Percentiles rank a stretch among this genome's conserved stretches.
Evolutionary conservation across 2,888 invertebrate genomes (phyloP).

Genomic region (Pediacus dermestoides): DNA sequence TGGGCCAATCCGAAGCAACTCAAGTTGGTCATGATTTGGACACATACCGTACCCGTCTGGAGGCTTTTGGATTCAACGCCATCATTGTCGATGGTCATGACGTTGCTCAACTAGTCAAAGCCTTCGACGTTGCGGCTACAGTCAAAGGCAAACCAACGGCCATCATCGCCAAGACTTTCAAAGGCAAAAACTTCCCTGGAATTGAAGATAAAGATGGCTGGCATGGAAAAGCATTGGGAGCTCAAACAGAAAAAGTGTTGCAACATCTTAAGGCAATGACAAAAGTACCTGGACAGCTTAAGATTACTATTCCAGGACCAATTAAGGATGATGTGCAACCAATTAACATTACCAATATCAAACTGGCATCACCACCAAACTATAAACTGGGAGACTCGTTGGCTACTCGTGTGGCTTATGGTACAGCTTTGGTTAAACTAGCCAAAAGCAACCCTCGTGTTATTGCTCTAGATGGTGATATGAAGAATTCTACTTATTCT

Average conservation of each 20-base stretch:
- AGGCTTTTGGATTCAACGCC: slow-evolving; percentile 87
- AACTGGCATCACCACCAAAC: slow-evolving; percentile 71
- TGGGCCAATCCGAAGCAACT: slow-evolving; percentile 96
- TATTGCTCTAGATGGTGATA: slow-evolving; percentile 93
- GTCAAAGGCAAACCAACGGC: slow-evolving; percentile 84
- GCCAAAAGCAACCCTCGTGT: slow-evolving; percentile 70
- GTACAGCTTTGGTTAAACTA: slow-evolving; percentile 87
- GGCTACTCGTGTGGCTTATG: slow-evolving; percentile 91
- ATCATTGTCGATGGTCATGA: slow-evolving; percentile 95
- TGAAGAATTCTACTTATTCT: slow-evolving; percentile 97
- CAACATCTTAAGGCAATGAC: slow-evolving; percentile 64
- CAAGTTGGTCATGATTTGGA: slow-evolving; percentile 87
- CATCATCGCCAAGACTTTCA: slow-evolving; percentile 91
- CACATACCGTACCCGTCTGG: slow-evolving; percentile 74
- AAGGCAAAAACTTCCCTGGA: slow-evolving; percentile 86
- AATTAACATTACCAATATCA: slow-evolving; percentile 67
- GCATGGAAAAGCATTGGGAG: slow-evolving; percentile 96
- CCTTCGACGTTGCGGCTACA: slow-evolving; percentile 73
- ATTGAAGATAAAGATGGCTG: slow-evolving; percentile 93
- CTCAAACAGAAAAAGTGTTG: slow-evolving; percentile 67
- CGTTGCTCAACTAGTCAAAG: slow-evolving; percentile 83
- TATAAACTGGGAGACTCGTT: slow-evolving; percentile 75
- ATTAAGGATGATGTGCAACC: slow-evolving; percentile 61
- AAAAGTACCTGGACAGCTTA: slow-evolving; percentile 60
- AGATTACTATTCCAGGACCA: slow-evolving; percentile 57